phyloP scores from a whole-genome alignment of 2,888 invertebrate genomes.

The Tenthredo mesomela region DNA sequence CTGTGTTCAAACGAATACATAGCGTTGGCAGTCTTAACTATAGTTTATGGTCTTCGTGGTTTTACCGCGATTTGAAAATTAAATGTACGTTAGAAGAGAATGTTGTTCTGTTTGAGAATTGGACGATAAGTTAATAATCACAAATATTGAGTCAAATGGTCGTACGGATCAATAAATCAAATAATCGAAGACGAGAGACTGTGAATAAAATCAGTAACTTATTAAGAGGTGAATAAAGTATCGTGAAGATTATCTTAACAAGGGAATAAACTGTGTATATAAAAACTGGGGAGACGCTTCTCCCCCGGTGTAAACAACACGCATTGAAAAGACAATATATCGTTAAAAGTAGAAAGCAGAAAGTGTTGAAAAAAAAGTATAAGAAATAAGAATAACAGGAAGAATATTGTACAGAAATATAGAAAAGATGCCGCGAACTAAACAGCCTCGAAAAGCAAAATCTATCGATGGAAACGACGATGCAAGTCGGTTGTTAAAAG shows the following conservation, averaged over 20 bases:
- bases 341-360: slow-evolving; percentile 49
- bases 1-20: not conserved
- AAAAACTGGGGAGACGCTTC: not conserved
- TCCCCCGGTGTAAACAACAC: not conserved
- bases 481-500: slow-evolving; percentile 62
- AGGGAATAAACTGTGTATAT: not conserved
- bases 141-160: not conserved
- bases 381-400: no score
- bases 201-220: not conserved
- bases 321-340: slow-evolving; percentile 9
- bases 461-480: slow-evolving; percentile 59
- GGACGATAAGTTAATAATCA: not conserved
- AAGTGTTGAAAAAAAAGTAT: no score
- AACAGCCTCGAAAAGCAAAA: slow-evolving; percentile 63
- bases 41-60: slow-evolving; percentile 10
- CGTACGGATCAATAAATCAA: not conserved
- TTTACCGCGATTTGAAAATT: slow-evolving; percentile 31
- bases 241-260: not conserved
- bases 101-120: slow-evolving; percentile 16
- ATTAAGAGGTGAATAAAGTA: not conserved
- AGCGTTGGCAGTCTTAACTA: not conserved
- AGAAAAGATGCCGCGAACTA: slow-evolving; percentile 70
- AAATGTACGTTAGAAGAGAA: slow-evolving; percentile 39
- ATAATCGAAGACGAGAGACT: not conserved
- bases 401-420: no score